Conservation (phyloP, 2,888 invertebrate species). For the Alcis repandata region DNA sequence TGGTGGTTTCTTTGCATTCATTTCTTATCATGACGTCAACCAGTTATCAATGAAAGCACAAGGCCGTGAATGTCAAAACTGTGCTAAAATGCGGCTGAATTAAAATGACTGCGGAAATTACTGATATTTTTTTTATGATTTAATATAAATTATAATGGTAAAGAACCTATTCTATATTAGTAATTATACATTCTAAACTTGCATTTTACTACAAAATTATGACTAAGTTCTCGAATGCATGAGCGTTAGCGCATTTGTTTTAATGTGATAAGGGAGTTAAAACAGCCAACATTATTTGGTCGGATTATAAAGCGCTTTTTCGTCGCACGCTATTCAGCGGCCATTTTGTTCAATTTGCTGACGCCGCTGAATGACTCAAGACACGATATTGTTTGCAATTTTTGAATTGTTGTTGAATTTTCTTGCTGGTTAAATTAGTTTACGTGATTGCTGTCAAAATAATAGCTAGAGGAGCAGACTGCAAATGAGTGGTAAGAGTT, state of each 20-base stretch:
- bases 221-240: too few species aligned
- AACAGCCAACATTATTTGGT: constrained; percentile 53
- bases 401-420: constrained; percentile 31
- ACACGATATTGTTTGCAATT: constrained; percentile 58
- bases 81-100: constrained; percentile 50
- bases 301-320: constrained; percentile 82
- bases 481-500: constrained; percentile 53
- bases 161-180: neutral
- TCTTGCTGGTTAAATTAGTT: neutral
- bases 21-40: constrained; percentile 40
- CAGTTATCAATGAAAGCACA: constrained; percentile 47
- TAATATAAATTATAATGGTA: neutral
- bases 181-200: neutral
- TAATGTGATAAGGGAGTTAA: neutral
- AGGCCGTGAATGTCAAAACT: constrained; percentile 57
- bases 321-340: constrained; percentile 71
- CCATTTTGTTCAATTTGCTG: constrained; percentile 77
- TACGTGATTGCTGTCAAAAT: neutral
- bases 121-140: neutral
- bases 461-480: constrained; percentile 22
- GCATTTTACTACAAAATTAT: neutral
- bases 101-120: constrained; percentile 16
- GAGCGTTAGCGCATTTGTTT: too few species aligned
- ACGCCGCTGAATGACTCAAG: constrained; percentile 80
- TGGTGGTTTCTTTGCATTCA: constrained; percentile 7